Base-by-base conservation (phyloP, 2,888 invertebrate species). In the Halictus ligatus region DNA sequence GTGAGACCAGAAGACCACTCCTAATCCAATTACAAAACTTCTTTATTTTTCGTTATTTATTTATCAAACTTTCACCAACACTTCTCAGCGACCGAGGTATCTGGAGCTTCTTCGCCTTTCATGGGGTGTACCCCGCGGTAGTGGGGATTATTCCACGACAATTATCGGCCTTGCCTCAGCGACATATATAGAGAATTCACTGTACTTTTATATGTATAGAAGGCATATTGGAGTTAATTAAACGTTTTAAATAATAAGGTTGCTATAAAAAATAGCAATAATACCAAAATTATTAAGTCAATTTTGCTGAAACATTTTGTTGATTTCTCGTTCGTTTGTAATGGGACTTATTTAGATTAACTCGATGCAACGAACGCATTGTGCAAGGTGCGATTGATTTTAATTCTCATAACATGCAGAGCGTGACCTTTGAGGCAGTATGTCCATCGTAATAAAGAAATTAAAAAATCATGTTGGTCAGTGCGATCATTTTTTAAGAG, bases 341-440 rank as follows among this genome's bases (percentile, higher is more conserved):
- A 6, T 60, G 60, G 25, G 13, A 25, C 15, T 60, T 60, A 60
- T 25, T 25, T 60, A 25, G 60, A 60, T 60, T 15, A n/a, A 60
- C 25, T 60, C 25, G 60, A 60, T 29, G 25, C 15, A 40, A 69
- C 18, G 25, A 21, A n/a, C 21, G 35, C 40, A 71, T 46, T 15
- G 35, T 25, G 71, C 76, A 35, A 67, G 40, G 54, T n/a, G 60
- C 85, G 74, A 87, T 89, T 84, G 85, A 84, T 81, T 89, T 87
- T 83, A 83, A 89, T 87, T 87, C 76, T 80, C 50, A 29, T 58
- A 78, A 78, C 71, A 40, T 21, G 71, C 21, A 43, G 25, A 43
- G 25, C 75, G 25, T 67, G 72, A 71, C 80, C 58, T 67, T 29
- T 54, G 69, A 60, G 21, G 18, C 25, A 7, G 35, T 46, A 48